Evolutionary conservation across 2,888 invertebrate species (phyloP).

Genomic region (Linyphia triangularis): DNA sequence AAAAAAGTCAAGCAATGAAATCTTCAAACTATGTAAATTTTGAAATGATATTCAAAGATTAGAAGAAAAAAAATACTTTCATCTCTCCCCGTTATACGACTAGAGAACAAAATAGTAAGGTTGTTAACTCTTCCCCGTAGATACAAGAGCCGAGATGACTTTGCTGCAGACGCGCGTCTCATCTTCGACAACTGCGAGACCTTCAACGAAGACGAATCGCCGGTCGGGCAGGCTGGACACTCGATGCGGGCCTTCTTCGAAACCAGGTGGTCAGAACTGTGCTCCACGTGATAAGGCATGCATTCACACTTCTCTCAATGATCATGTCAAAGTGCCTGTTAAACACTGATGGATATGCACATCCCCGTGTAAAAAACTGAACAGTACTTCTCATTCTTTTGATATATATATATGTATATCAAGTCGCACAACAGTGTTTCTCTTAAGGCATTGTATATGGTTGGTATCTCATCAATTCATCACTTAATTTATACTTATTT

Average conservation of each 20-base stretch:
- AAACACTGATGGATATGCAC: conserved; percentile 65
- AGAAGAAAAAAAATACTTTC: no score
- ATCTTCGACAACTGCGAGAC: conserved; percentile 99
- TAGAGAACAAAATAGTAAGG: no score
- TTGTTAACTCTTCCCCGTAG: conserved; percentile 83
- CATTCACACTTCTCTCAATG: no score
- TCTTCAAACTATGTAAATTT: no score
- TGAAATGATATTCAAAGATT: no score
- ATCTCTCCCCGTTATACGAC: no score
- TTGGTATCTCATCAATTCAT: conserved; percentile 64
- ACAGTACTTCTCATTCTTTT: conserved; percentile 32
- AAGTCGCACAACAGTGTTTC: conserved; percentile 72
- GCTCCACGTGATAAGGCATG: conserved; percentile 72
- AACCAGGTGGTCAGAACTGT: conserved; percentile 88
- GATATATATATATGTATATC: conserved; percentile 63
- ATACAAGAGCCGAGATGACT: conserved; percentile 95
- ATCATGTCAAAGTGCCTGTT: conserved; percentile 72
- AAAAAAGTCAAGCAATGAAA: not conserved
- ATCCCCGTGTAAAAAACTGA: conserved; percentile 55
- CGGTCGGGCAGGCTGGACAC: conserved; percentile 97
- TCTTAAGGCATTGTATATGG: conserved; percentile 45
- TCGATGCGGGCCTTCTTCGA: conserved; percentile 95
- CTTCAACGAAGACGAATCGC: conserved; percentile 98
- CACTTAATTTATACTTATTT: conserved; percentile 74
- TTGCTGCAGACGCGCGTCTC: conserved; percentile 93